Base-by-base conservation (phyloP, 1,140 invertebrate species). In the Ladona fulva region DNA sequence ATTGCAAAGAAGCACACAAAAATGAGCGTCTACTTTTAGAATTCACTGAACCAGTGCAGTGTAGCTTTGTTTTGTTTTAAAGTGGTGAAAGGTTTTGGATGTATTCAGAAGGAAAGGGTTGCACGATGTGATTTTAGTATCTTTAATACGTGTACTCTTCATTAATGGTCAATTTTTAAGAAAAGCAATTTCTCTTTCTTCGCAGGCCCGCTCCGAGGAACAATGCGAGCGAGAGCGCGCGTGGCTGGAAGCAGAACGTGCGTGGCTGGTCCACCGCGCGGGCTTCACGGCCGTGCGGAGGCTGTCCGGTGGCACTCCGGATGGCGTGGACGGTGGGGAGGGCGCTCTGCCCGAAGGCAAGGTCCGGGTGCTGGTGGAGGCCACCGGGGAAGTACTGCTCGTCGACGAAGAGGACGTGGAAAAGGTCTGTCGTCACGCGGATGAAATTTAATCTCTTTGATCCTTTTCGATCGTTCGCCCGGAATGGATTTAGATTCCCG, bases 351-450 rank as follows among this genome's bases (percentile, higher is more conserved):
- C 87, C 59, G 88, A 89, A 25, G 92, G 91, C 25, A 91, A 94
- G 81, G 85, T 94, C 10, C 88, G 87, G 74, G 91, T 97, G 11
- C 89, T 90, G n/a, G 85, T 97, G 24, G 88, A 94, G 78, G 89
- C 90, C 77, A 93, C 91, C 78, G 92, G 91, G 0, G 94, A 96
- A 81, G 86, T 92, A 22, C 84, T 97, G 25, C 90, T 91, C 59
- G 95, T 97, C 10, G 95, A 97, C 84, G 95, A 97, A 85, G 95
- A 97, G 85, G 95, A 97, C 82, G 88, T 97, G 75, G 95, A 97
- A 84, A 97, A 95, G 87, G 91, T 92, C 82, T 77, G 75, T 74
- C 66, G 7, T n/a, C n/a, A 66, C n/a, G 14, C 14, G 52, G n/a
- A 74, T n/a, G n/a, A 74, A 74, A 74, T 7, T 74, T 74, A n/a